These are phyloP conservation scores for Triplophysa dalaica DNA, from an alignment of 2,113 vertebrate genomes.

Conservation along the genomic window DNA sequence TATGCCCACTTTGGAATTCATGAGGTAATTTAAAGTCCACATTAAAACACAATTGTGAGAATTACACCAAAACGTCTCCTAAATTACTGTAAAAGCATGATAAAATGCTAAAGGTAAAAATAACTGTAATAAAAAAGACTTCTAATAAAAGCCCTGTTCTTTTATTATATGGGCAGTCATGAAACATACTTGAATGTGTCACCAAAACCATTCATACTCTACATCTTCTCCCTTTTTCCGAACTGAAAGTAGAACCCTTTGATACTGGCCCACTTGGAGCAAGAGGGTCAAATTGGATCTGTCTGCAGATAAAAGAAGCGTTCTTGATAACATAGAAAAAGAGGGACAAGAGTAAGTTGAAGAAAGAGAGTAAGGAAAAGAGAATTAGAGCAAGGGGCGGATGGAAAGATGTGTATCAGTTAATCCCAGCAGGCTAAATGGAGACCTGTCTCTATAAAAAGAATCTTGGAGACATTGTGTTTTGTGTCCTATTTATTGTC, in stretches of 20 bases:
- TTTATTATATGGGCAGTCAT: background rate
- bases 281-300: constrained; percentile 47
- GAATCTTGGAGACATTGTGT: constrained; percentile 50
- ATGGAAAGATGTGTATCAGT: constrained; percentile 63
- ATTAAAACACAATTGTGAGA: background rate
- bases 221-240: background rate
- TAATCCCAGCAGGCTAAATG: constrained; percentile 60
- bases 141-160: background rate
- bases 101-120: too few species aligned
- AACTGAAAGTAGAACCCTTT: background rate
- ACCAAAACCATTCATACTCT: background rate
- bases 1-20: constrained; percentile 99
- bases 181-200: constrained; percentile 4
- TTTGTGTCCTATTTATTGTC: constrained; percentile 61
- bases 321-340: constrained; percentile 41
- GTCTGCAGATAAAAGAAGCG: constrained; percentile 42
- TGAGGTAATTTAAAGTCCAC: constrained; percentile 77
- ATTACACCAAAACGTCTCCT: background rate
- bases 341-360: constrained; percentile 9
- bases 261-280: constrained; percentile 30
- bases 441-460: constrained; percentile 66
- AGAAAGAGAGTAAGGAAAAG: background rate
- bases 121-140: too few species aligned
- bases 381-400: constrained; percentile 53
- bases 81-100: background rate